Evolutionary conservation across 2,113 vertebrate species (phyloP).

Genomic region (Limanda limanda): DNA sequence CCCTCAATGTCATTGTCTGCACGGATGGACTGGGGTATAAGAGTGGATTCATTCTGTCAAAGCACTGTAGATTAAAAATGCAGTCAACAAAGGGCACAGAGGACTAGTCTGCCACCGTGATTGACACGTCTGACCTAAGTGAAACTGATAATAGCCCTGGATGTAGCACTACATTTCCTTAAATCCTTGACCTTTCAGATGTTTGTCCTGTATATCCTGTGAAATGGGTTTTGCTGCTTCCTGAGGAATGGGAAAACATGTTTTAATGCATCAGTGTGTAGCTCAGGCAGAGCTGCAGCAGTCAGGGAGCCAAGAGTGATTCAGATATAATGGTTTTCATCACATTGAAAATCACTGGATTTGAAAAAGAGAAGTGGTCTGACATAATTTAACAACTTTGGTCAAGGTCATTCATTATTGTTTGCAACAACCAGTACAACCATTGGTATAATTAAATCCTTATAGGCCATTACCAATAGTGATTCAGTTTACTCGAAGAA

Average conservation of each 20-base stretch:
- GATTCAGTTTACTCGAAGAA: too few relatives aligned
- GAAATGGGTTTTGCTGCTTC: constrained; percentile 23
- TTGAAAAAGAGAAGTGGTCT: background rate
- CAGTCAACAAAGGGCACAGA: background rate
- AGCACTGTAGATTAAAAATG: constrained; percentile 4
- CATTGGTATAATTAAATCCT: background rate
- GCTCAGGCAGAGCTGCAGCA: background rate
- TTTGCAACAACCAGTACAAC: background rate
- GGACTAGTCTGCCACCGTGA: constrained; percentile 20
- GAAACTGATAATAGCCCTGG: constrained; percentile 18
- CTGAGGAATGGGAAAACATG: background rate
- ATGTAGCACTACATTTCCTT: background rate
- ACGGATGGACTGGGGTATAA: background rate
- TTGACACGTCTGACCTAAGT: constrained; percentile 16
- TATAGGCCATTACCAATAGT: background rate
- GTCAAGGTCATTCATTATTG: background rate
- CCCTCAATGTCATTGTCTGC: constrained; percentile 1
- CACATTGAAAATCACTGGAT: too few relatives aligned
- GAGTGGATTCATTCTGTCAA: constrained; percentile 7
- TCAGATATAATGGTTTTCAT: background rate
- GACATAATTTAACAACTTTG: background rate
- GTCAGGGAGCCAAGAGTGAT: background rate
- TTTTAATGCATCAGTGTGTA: constrained; percentile 1
- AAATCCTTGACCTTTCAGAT: constrained; percentile 28
- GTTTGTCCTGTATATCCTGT: constrained; percentile 17